Conservation (phyloP, 2,888 invertebrate genomes). For the Nudaria mundana region DNA sequence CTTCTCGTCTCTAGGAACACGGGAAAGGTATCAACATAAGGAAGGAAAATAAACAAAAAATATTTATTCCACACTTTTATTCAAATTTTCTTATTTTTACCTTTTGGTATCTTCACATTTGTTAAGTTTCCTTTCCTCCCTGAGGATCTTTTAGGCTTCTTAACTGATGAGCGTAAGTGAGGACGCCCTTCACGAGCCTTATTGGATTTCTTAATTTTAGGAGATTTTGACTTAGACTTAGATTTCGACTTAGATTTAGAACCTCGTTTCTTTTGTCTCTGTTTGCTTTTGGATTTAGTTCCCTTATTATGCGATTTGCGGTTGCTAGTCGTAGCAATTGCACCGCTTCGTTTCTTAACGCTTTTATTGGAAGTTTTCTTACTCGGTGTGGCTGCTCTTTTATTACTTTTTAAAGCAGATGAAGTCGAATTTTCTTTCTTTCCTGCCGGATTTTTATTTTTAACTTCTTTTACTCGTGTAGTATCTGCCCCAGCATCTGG, state of each 20-base stretch:
- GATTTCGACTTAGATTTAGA: background rate
- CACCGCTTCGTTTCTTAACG: background rate
- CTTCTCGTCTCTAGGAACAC: slow-evolving; percentile 42
- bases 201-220: slow-evolving; percentile 1
- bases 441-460: background rate
- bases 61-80: slow-evolving; percentile 20
- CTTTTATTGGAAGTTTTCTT: too few relatives aligned
- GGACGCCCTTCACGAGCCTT: background rate
- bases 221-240: background rate
- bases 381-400: too few relatives aligned
- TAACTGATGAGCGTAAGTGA: background rate
- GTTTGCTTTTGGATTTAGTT: background rate
- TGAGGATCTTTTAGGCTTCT: background rate
- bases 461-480: background rate
- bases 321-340: background rate
- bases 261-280: background rate
- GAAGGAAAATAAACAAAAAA: slow-evolving; percentile 21
- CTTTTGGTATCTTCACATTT: slow-evolving; percentile 14
- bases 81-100: slow-evolving; percentile 21
- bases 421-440: background rate
- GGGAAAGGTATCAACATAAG: slow-evolving; percentile 27
- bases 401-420: too few relatives aligned
- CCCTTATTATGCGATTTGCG: too few relatives aligned
- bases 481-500: background rate
- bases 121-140: slow-evolving; percentile 2